Base-by-base conservation (phyloP, 2,888 invertebrate species). In the Andricus quercusramuli region DNA sequence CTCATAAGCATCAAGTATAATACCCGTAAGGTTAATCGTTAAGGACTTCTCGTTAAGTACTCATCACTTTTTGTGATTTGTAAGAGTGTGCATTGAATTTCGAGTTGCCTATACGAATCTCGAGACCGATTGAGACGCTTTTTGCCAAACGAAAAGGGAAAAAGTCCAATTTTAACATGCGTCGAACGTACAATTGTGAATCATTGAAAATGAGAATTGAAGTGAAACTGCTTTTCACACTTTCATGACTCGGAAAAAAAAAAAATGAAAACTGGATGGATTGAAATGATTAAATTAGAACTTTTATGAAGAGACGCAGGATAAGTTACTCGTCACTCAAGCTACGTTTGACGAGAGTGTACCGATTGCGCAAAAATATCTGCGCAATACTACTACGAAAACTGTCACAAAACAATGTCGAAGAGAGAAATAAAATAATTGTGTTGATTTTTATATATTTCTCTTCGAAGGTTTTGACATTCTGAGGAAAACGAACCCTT, bases 1-100 rank as follows among this genome's bases (percentile, higher is more conserved):
- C 85, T 89, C 90, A 91, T 91, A 91, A 91, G 90, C 90, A 90
- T 91, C 89, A 89, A 86, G 82, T 89, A 89, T 88, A 90, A 85
- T 89, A 90, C 85, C 86, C 87, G 84, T 90, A 91, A 89, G 88
- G 85, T 88, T 87, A 86, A 88, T 88, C 85, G 80, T 87, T 90
- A 89, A 90, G 88, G 83, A 86, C 86, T 87, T 84, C 85, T 87
- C 82, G 83, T 88, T 89, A 88, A 90, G 85, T 89, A 89, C 86
- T 85, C 85, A 88, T 87, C 86, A 83, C 70, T 51, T 82, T 80
- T 86, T 85, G 84, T 79, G 84, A 84, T 84, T 83, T 83, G 81
- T 83, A 87, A 87, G 84, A 87, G 84, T 85, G 84, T 88, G 85
- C 87, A 89, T 85, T 88, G 83, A 81, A 88, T 85, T 89, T 89